phyloP scores from a whole-genome alignment of 2,113 vertebrate genomes.

The Vulpes ferrilata region DNA sequence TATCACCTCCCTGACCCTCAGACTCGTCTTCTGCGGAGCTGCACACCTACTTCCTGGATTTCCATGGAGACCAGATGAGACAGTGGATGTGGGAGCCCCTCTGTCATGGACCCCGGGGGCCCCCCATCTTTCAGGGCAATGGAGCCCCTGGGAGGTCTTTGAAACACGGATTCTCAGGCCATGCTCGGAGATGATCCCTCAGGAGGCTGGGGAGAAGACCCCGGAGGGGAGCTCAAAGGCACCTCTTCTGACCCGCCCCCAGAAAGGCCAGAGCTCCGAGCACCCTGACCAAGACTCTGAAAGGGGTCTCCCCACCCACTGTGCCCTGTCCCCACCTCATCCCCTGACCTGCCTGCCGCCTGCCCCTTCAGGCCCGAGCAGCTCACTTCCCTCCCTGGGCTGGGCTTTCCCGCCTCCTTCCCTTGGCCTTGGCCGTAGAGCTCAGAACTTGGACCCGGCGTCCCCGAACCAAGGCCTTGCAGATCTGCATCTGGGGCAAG shows the following conservation, averaged over 20 bases:
- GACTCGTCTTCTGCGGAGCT: background rate
- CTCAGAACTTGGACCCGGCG: background rate
- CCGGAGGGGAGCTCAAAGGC: background rate
- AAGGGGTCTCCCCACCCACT: no score
- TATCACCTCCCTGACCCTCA: background rate
- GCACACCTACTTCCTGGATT: background rate
- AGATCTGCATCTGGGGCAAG: accelerated
- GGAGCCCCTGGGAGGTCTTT: background rate
- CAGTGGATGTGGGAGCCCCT: accelerated
- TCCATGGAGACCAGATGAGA: background rate
- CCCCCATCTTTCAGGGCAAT: accelerated
- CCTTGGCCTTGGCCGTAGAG: background rate
- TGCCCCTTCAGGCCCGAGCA: background rate
- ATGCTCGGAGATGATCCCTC: background rate
- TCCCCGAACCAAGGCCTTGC: background rate
- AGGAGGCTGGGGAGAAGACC: background rate
- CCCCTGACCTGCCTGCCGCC: background rate
- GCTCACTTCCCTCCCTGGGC: background rate
- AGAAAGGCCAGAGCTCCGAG: background rate
- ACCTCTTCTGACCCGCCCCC: background rate
- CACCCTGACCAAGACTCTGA: background rate
- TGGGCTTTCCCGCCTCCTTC: background rate
- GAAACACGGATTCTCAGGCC: background rate
- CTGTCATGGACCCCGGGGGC: background rate
- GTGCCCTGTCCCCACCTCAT: accelerated